phyloP scores from a whole-genome alignment of 2,888 invertebrate genomes.

The Drosophila seclusa region DNA sequence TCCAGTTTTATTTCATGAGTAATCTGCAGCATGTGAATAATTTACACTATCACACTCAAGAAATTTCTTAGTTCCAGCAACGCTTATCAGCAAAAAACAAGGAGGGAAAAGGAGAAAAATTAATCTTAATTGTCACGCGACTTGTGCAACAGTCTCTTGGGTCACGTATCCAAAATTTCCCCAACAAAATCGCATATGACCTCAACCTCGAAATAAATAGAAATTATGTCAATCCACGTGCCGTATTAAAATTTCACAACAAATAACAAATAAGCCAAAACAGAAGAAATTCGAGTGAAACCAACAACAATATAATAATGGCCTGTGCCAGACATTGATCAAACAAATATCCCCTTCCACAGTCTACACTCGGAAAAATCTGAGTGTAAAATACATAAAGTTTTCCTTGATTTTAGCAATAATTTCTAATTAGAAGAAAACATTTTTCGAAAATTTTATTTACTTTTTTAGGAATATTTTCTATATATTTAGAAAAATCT shows the following conservation, averaged over 20 bases:
- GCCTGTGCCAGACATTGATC: conserved; percentile 65
- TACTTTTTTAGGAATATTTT: background rate
- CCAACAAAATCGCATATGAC: conserved; percentile 45
- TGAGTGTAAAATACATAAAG: background rate
- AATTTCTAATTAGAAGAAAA: no score
- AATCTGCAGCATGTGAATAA: background rate
- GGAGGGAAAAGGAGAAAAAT: background rate
- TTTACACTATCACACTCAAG: background rate
- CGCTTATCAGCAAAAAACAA: background rate
- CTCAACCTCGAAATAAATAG: conserved; percentile 69
- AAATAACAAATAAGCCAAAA: conserved; percentile 8
- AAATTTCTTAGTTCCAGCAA: background rate
- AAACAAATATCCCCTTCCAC: conserved; percentile 51
- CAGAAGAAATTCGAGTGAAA: conserved; percentile 24
- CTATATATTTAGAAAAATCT: background rate
- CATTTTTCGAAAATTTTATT: no score
- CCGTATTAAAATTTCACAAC: conserved; percentile 62
- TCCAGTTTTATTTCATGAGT: background rate
- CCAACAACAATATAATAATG: conserved; percentile 47
- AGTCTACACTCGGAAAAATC: background rate
- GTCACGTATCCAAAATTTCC: conserved; percentile 43
- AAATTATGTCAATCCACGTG: conserved; percentile 72
- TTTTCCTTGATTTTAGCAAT: background rate
- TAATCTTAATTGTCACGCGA: conserved; percentile 22
- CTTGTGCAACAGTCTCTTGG: conserved; percentile 17